Evolutionary conservation across 2,888 invertebrate species (phyloP).

Genomic region (Drosophila mayaguana): DNA sequence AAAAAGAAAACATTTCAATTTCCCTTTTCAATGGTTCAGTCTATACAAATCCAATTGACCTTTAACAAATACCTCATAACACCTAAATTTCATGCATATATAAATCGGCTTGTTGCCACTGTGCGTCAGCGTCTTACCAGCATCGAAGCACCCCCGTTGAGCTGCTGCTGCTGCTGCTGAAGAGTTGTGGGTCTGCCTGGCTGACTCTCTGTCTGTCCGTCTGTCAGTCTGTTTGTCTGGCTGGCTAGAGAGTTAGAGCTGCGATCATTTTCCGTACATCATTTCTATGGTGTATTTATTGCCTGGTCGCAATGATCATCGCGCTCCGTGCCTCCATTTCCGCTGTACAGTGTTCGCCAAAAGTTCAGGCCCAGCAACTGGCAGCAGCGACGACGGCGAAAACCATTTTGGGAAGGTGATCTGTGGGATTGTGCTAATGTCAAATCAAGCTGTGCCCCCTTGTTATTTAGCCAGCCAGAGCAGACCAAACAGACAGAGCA

Average conservation of each 20-base stretch:
- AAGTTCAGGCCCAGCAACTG: constrained; percentile 59
- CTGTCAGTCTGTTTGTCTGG: constrained; percentile 30
- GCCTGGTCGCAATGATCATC: constrained; percentile 74
- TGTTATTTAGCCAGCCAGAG: constrained; percentile 71
- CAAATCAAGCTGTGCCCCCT: constrained; percentile 84
- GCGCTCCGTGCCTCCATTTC: constrained; percentile 67
- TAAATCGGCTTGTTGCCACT: constrained; percentile 51
- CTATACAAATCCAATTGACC: background rate
- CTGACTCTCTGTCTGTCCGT: constrained; percentile 37
- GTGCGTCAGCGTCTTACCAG: constrained; percentile 60
- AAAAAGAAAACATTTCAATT: background rate
- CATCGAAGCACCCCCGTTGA: constrained; percentile 73
- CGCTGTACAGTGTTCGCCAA: constrained; percentile 55
- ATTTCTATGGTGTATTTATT: constrained; percentile 81
- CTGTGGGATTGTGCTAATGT: constrained; percentile 84
- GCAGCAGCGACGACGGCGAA: constrained; percentile 62
- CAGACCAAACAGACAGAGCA: constrained; percentile 31
- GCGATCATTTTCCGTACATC: constrained; percentile 80
- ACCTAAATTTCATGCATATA: constrained; percentile 2
- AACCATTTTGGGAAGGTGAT: constrained; percentile 82
- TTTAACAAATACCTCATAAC: constrained; percentile 3
- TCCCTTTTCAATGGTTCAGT: background rate
- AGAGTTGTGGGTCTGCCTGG: constrained; percentile 48
- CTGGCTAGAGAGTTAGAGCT: constrained; percentile 59
- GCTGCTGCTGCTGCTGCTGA: constrained; percentile 60